phyloP scores from a whole-genome alignment of 53 echinoderm and acorn worm species.

The Astropecten irregularis region DNA sequence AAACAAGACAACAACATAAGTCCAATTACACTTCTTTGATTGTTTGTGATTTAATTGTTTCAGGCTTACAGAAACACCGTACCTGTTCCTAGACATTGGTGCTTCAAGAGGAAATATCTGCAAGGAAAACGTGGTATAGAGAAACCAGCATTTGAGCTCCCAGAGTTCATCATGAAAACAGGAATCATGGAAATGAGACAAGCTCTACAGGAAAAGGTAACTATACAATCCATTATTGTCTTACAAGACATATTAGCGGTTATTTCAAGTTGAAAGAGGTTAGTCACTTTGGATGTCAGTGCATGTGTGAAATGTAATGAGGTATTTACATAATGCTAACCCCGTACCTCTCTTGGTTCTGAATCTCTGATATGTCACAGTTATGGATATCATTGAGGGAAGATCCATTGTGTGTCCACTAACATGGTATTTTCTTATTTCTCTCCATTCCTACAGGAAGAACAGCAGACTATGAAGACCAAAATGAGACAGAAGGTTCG shows the following conservation, averaged over 20 bases:
- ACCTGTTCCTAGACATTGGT: slow-evolving; percentile 96
- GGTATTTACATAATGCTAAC: too few relatives aligned
- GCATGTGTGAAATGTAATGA: too few relatives aligned
- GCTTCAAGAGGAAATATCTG: slow-evolving; percentile 96
- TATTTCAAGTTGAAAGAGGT: not conserved
- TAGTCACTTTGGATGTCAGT: too few relatives aligned
- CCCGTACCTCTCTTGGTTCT: too few relatives aligned
- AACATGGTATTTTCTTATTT: too few relatives aligned
- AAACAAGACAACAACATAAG: too few relatives aligned
- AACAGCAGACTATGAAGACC: slow-evolving; percentile 98
- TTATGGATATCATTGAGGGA: too few relatives aligned
- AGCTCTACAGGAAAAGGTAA: slow-evolving; percentile 96
- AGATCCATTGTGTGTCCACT: too few relatives aligned
- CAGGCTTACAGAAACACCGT: slow-evolving; percentile 98
- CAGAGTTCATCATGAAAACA: slow-evolving; percentile 96
- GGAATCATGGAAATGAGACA: slow-evolving; percentile 99
- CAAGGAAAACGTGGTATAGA: slow-evolving; percentile 96
- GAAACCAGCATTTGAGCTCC: slow-evolving; percentile 94
- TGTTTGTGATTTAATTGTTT: too few relatives aligned
- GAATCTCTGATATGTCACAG: too few relatives aligned
- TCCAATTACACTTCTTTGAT: too few relatives aligned
- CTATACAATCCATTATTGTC: not conserved
- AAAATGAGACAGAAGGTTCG: slow-evolving; percentile 98
- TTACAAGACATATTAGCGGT: too few relatives aligned
- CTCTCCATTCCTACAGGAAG: slow-evolving; percentile 82